A percentile compares a stretch with the other conserved stretches of the same genome.
phyloP scores from a whole-genome alignment of 2,113 vertebrate species.

The Tupaia tana region DNA sequence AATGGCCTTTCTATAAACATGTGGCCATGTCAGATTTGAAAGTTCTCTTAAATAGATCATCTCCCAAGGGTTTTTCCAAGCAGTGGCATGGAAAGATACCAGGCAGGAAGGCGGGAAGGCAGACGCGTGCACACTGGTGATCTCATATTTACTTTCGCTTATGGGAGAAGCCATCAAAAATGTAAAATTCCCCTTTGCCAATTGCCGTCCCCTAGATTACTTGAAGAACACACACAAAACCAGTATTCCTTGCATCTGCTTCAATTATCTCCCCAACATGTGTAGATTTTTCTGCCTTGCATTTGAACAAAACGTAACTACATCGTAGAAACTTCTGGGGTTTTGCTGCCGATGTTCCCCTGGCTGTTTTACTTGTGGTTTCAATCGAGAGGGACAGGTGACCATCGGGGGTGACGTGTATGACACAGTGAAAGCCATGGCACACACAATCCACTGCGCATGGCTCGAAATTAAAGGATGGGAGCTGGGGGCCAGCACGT shows the following conservation, averaged over 20 bases:
- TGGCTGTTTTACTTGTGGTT: slow-evolving; percentile 10
- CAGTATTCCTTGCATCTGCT: slow-evolving; percentile 61
- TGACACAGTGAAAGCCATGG: neutral
- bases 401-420: accelerated
- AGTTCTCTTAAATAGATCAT: slow-evolving; percentile 64
- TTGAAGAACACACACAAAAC: slow-evolving; percentile 60
- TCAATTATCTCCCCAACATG: slow-evolving; percentile 70
- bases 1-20: slow-evolving; percentile 62
- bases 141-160: slow-evolving; percentile 64
- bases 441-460: accelerated
- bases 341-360: neutral
- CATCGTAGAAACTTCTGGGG: neutral
- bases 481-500: too few relatives aligned
- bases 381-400: neutral
- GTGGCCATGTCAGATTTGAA: slow-evolving; percentile 41
- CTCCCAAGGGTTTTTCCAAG: slow-evolving; percentile 58
- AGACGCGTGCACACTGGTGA: neutral
- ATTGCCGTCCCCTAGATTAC: slow-evolving; percentile 67
- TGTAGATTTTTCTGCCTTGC: slow-evolving; percentile 67
- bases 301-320: slow-evolving; percentile 59
- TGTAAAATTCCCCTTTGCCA: slow-evolving; percentile 21
- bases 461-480: neutral
- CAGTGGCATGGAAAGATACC: slow-evolving; percentile 50
- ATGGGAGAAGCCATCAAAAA: slow-evolving; percentile 66
- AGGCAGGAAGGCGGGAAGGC: slow-evolving; percentile 49